Base-by-base conservation (phyloP, 1,140 invertebrate species). In the Solenopsis fugax region DNA sequence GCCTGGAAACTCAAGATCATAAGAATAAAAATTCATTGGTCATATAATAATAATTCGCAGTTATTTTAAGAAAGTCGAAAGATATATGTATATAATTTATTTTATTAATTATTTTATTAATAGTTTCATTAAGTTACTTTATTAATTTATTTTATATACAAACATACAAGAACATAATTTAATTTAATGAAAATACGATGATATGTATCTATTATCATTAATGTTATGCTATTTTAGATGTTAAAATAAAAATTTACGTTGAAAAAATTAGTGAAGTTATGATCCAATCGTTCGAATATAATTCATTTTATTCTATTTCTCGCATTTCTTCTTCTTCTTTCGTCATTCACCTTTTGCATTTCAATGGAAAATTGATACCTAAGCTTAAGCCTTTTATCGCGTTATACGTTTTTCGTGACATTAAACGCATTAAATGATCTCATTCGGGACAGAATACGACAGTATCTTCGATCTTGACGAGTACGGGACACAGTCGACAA, bases 391-490 rank as follows among this genome's bases (percentile, higher is more conserved):
- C 71, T 75, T 62, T 75, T 37, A 29, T 52, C 41, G 34, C 16
- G 7, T 21, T 76, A 50, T 37, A 77, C 21, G 34, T 50, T 65
- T 52, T 34, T 45, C 21, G 9, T 54, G 29, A 0, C 2, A 18
- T 76, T 10, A 77, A 85, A 85, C 65, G 62, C 50, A n/a, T 82
- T 84, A 75, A 71, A 87, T 29, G 37, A 56, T 73, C 29, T 73
- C 34, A 21, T 85, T 12, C 21, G 34, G 18, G 48, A 48, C 62
- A 34, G 16, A 76, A 89, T 75, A 78, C 50, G 85, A 89, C 89
- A 84, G 56, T 89, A 90, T 90, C 88, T 75, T 37, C 24, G 45
- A 90, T 90, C 80, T 90, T 54, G 78, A 48, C 16, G 29, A 56
- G 13, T 13, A 34, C 7, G 9, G 37, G 24, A 64, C 24, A 72